phyloP scores from a whole-genome alignment of 2,797 vertebrate species.

The Acanthurus leucopareius region DNA sequence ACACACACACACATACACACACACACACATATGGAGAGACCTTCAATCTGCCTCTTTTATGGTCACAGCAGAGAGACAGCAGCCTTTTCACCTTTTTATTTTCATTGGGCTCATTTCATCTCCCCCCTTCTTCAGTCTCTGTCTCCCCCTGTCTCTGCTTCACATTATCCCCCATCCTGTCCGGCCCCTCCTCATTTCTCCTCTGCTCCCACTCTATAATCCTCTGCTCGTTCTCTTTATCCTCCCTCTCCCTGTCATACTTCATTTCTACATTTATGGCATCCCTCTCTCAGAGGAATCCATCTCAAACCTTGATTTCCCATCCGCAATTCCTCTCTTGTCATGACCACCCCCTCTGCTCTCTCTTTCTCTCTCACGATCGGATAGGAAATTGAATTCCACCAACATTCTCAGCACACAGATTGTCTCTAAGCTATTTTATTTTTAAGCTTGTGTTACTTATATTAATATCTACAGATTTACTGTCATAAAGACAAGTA shows the following conservation, averaged over 20 bases:
- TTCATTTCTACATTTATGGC: slow-evolving; percentile 49
- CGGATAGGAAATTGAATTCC: slow-evolving; percentile 53
- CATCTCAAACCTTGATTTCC: slow-evolving; percentile 47
- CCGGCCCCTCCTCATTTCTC: slow-evolving; percentile 24
- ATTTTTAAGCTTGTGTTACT: neutral
- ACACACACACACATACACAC: slow-evolving; percentile 2
- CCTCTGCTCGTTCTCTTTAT: slow-evolving; percentile 30
- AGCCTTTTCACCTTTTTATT: slow-evolving; percentile 59
- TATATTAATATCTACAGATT: neutral
- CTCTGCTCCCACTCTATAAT: slow-evolving; percentile 28
- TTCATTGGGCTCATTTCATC: slow-evolving; percentile 59
- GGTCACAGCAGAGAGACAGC: slow-evolving; percentile 37
- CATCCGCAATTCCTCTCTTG: slow-evolving; percentile 30
- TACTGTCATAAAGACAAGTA: neutral
- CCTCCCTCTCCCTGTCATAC: slow-evolving; percentile 24
- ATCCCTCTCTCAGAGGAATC: slow-evolving; percentile 44
- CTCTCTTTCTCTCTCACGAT: slow-evolving; percentile 38
- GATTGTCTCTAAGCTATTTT: too few relatives aligned
- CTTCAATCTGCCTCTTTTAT: slow-evolving; percentile 44
- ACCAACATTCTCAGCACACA: slow-evolving; percentile 12
- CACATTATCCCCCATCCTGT: slow-evolving; percentile 17
- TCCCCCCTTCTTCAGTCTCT: slow-evolving; percentile 23
- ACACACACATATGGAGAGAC: neutral
- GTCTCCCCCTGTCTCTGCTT: slow-evolving; percentile 24
- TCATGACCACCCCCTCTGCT: slow-evolving; percentile 34